phyloP scores from a whole-genome alignment of 1,140 invertebrate genomes.

The Pseudomyrmex cubaensis region DNA sequence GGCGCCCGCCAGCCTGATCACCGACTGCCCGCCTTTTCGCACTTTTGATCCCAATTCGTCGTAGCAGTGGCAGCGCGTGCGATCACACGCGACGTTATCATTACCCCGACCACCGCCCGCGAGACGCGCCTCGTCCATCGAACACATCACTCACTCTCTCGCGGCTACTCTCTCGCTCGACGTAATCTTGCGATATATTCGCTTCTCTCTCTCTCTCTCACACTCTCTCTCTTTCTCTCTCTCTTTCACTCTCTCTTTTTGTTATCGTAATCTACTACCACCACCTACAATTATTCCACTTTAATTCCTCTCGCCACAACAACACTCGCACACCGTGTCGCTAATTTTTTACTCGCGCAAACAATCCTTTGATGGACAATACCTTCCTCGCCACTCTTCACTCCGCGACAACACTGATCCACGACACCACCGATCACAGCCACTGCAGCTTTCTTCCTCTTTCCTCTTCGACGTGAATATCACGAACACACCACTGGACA shows the following conservation, averaged over 20 bases:
- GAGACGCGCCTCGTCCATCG: constrained; percentile 83
- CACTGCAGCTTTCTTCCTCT: background rate
- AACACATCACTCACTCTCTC: constrained; percentile 82
- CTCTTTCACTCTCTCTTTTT: constrained; percentile 17
- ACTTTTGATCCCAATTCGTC: constrained; percentile 69
- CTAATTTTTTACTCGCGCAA: constrained; percentile 25
- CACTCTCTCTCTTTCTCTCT: constrained; percentile 7
- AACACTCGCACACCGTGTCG: constrained; percentile 27
- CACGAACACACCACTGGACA: constrained; percentile 47
- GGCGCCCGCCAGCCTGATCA: constrained; percentile 84
- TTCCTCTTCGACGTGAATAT: constrained; percentile 15
- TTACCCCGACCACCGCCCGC: constrained; percentile 83
- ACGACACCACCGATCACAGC: constrained; percentile 52
- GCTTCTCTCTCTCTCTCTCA: constrained; percentile 4
- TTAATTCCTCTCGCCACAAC: constrained; percentile 17
- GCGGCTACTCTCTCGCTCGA: constrained; percentile 58
- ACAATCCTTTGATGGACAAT: background rate
- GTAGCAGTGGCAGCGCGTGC: constrained; percentile 70
- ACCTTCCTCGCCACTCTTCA: constrained; percentile 41
- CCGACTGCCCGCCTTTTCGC: constrained; percentile 81
- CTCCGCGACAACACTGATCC: constrained; percentile 29
- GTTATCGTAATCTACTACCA: constrained; percentile 2
- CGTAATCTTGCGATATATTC: constrained; percentile 61
- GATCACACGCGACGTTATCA: constrained; percentile 69
- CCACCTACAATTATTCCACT: constrained; percentile 24